phyloP scores from a whole-genome alignment of 2,888 invertebrate species.

The Drosophila atroscutellata region DNA sequence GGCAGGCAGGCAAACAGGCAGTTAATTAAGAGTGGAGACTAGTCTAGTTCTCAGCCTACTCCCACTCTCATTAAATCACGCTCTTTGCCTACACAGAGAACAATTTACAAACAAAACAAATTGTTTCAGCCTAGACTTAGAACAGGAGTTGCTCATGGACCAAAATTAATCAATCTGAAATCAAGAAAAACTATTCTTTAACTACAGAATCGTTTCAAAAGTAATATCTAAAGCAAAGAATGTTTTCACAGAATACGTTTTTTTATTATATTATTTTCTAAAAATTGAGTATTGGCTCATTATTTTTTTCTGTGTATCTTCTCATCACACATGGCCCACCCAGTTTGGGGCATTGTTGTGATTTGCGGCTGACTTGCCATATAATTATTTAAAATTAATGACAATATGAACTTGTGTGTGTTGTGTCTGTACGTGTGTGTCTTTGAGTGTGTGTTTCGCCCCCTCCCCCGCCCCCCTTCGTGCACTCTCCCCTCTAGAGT shows the following conservation, averaged over 20 bases:
- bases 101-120: background rate
- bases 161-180: too few species aligned
- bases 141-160: background rate
- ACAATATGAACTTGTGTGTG: conserved; percentile 67
- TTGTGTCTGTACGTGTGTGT: conserved; percentile 18
- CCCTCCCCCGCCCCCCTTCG: too few species aligned
- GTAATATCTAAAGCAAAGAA: background rate
- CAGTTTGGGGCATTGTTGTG: conserved; percentile 68
- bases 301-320: conserved; percentile 1
- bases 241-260: background rate
- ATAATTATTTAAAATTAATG: conserved; percentile 81
- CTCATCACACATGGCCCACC: conserved; percentile 68
- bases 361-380: conserved; percentile 61
- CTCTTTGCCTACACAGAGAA: conserved; percentile 16
- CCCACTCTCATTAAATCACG: background rate
- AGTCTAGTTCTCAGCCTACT: background rate
- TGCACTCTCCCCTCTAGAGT: conserved; percentile 42
- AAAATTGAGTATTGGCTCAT: accelerated
- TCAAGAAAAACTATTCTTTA: background rate
- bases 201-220: background rate
- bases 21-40: conserved; percentile 71
- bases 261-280: too few species aligned
- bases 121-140: background rate
- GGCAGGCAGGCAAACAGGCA: conserved; percentile 33
- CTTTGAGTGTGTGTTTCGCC: background rate